Evolutionary conservation across 2,797 vertebrate species (phyloP).

Genomic region (Hipposideros larvatus): DNA sequence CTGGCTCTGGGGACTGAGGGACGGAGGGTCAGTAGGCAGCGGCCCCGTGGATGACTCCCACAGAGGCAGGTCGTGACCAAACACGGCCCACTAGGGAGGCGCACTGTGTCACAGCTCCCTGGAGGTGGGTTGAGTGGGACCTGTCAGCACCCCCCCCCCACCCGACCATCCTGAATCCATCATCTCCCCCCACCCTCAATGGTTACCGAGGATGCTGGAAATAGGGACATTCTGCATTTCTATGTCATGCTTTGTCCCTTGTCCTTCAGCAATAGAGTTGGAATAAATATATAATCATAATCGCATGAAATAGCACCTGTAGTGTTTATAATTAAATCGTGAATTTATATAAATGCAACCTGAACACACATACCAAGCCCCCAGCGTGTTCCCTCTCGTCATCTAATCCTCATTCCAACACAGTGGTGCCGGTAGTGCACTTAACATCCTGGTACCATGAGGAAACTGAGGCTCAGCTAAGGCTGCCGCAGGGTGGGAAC

Average conservation of each 20-base stretch:
- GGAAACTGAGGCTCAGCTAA: background rate
- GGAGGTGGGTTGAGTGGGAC: background rate
- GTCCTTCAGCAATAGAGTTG: background rate
- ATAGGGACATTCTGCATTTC: background rate
- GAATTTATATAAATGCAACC: background rate
- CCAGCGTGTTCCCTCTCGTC: background rate
- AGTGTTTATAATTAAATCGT: background rate
- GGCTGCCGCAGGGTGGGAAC: background rate
- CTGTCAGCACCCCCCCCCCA: background rate
- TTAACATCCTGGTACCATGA: fast-evolving
- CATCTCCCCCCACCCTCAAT: background rate
- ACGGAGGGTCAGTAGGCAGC: background rate
- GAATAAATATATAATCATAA: background rate
- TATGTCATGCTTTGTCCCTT: background rate
- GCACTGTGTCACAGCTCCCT: background rate
- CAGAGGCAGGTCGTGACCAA: background rate
- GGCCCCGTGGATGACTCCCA: background rate
- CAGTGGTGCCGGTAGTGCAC: background rate
- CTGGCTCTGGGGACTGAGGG: background rate
- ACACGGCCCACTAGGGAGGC: background rate
- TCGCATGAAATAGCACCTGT: background rate
- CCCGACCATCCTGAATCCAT: too few relatives aligned
- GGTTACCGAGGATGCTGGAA: background rate
- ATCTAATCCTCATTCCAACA: background rate
- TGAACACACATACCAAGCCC: background rate